Conservation (phyloP, 30 jellyfish, hydroid and myxozoan species). For the Aurelia aurita region DNA sequence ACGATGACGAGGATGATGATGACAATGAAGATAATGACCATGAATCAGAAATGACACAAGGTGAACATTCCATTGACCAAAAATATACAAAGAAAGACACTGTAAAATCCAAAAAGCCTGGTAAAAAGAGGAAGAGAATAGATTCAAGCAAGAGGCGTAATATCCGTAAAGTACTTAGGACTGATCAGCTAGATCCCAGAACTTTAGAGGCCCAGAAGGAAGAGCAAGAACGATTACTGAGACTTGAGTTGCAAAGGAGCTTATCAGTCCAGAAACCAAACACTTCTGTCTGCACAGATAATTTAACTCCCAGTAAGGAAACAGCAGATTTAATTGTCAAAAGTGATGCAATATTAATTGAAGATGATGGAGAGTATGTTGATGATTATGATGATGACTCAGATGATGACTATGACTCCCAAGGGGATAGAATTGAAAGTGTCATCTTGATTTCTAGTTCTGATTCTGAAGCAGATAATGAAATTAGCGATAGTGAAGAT, state of each 20-base stretch:
- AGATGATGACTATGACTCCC: slow-evolving; percentile 35
- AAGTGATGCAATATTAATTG: not conserved
- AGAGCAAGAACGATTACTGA: slow-evolving; percentile 78
- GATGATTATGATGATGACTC: slow-evolving; percentile 11
- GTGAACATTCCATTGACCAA: not conserved
- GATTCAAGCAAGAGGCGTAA: slow-evolving; percentile 73
- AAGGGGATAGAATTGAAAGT: slow-evolving; percentile 21
- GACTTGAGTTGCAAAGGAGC: slow-evolving; percentile 77
- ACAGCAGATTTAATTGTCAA: not conserved
- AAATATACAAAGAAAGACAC: not conserved
- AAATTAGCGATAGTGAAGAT: slow-evolving; percentile 15
- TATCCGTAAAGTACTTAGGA: slow-evolving; percentile 76
- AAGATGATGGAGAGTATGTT: slow-evolving; percentile 36
- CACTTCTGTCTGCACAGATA: not conserved
- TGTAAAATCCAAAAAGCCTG: not conserved
- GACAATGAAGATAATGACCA: not conserved
- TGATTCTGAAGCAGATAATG: slow-evolving; percentile 68
- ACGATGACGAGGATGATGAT: slow-evolving; percentile 15
- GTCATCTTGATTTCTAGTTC: slow-evolving; percentile 53
- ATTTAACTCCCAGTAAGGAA: not conserved
- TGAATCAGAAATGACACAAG: not conserved
- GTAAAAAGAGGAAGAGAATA: slow-evolving; percentile 61
- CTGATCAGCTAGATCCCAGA: slow-evolving; percentile 68
- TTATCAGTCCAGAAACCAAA: not conserved
- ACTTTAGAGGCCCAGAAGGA: slow-evolving; percentile 87